phyloP scores from a whole-genome alignment of 1,140 invertebrate genomes.

The Orussus abietinus region DNA sequence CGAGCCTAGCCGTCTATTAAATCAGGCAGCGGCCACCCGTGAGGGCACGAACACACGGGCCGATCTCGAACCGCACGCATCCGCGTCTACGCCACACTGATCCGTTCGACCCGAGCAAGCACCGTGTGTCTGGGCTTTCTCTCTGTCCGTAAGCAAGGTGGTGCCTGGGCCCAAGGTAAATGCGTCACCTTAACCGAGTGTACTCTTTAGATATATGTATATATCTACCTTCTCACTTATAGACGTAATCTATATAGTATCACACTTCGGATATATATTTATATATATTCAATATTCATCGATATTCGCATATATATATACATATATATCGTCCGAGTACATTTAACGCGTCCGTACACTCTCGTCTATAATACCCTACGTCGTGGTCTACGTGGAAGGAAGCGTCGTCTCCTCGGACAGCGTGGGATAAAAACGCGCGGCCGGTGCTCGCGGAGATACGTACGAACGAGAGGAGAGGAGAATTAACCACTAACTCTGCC shows the following conservation, averaged over 20 bases:
- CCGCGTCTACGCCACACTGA: conserved; percentile 46
- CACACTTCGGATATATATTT: too few relatives aligned
- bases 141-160: conserved; percentile 55
- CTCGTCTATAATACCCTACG: too few relatives aligned
- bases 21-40: conserved; percentile 46
- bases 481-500: too few relatives aligned
- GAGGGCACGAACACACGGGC: conserved; percentile 40
- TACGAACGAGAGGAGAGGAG: too few relatives aligned
- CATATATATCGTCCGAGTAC: too few relatives aligned
- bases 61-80: conserved; percentile 45
- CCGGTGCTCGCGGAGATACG: too few relatives aligned
- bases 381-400: too few relatives aligned
- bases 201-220: conserved; percentile 50
- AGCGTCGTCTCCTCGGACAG: too few relatives aligned
- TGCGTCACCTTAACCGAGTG: conserved; percentile 56
- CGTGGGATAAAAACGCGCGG: too few relatives aligned
- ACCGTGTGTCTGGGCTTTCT: conserved; percentile 52
- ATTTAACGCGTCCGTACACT: too few relatives aligned
- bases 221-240: conserved; percentile 31
- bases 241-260: conserved; percentile 27
- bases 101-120: conserved; percentile 49
- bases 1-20: conserved; percentile 42
- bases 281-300: too few relatives aligned
- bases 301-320: conserved; percentile 40
- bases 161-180: conserved; percentile 56